Evolutionary conservation across 2,888 invertebrate species (phyloP).

Genomic region (Mycogona germanica): DNA sequence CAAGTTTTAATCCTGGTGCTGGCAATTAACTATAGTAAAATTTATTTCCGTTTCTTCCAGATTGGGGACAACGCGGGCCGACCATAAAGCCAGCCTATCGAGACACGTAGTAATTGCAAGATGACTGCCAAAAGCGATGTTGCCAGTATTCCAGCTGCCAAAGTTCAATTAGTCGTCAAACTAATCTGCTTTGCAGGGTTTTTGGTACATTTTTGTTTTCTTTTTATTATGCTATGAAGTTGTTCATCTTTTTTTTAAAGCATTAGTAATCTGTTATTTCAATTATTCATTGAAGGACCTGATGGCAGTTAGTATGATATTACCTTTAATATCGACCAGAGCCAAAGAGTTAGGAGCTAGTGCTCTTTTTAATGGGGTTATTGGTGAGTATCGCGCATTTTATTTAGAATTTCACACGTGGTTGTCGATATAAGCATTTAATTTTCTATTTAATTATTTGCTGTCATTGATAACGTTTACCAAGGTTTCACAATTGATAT

Average conservation of each 20-base stretch:
- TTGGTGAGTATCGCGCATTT: slow-evolving; percentile 26
- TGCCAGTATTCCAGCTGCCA: too few species aligned
- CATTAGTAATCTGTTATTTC: slow-evolving; percentile 10
- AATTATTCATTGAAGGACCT: slow-evolving; percentile 30
- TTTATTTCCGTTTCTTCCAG: too few species aligned
- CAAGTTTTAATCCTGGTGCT: too few species aligned
- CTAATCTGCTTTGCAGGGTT: slow-evolving; percentile 4
- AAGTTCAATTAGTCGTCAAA: background rate
- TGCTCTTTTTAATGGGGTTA: slow-evolving; percentile 29
- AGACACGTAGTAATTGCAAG: too few species aligned
- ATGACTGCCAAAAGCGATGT: background rate
- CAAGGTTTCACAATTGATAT: background rate
- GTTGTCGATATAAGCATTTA: too few species aligned
- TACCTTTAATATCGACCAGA: slow-evolving; percentile 30
- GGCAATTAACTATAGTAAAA: too few species aligned
- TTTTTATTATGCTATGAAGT: background rate
- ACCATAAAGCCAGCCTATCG: too few species aligned
- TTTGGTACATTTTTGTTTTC: background rate
- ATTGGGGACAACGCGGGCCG: too few species aligned
- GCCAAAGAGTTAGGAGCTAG: slow-evolving; percentile 31
- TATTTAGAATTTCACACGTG: too few species aligned
- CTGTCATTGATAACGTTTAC: background rate
- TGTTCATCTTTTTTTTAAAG: background rate
- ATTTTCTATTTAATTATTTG: background rate
- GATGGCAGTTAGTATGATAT: slow-evolving; percentile 33